Conservation (phyloP, 1,140 invertebrate genomes). For the Acromyrmex echinatior region DNA sequence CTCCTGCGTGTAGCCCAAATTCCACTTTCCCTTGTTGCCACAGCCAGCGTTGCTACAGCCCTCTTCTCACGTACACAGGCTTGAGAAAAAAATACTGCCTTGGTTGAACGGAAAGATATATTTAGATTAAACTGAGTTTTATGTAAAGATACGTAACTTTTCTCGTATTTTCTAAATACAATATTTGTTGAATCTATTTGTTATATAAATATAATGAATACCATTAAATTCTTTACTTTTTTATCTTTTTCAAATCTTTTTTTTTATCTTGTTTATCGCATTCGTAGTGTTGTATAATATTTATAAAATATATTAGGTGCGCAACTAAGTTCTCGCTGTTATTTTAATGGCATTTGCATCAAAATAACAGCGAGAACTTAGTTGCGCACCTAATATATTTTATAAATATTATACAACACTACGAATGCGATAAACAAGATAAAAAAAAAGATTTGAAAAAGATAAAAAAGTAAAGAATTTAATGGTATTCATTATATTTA, state of each 20-base stretch:
- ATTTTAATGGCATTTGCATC: too few relatives aligned
- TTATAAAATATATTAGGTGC: not conserved
- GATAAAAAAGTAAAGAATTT: too few relatives aligned
- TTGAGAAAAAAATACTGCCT: not conserved
- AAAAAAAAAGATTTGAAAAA: too few relatives aligned
- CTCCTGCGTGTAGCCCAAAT: slow-evolving; percentile 41
- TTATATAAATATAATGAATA: not conserved
- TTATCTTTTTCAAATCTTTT: not conserved
- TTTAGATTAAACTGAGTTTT: not conserved
- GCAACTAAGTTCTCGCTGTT: too few relatives aligned
- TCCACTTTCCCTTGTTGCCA: slow-evolving; percentile 54
- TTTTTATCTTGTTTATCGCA: not conserved
- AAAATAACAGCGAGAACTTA: too few relatives aligned
- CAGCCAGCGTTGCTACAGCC: slow-evolving; percentile 18
- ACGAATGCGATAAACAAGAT: too few relatives aligned
- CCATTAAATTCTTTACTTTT: not conserved
- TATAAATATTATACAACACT: too few relatives aligned
- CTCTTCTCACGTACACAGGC: not conserved
- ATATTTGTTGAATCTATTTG: not conserved
- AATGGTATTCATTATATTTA: too few relatives aligned
- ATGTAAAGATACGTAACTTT: not conserved
- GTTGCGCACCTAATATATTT: too few relatives aligned
- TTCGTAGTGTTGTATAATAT: not conserved
- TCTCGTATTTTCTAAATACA: not conserved
- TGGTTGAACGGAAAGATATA: not conserved